Evolutionary conservation across 37 sponge, comb jelly and placozoan genomes (phyloP), one percentile per base, ranked within the genome.

Genomic region (Petrosia ficiformis): DNA sequence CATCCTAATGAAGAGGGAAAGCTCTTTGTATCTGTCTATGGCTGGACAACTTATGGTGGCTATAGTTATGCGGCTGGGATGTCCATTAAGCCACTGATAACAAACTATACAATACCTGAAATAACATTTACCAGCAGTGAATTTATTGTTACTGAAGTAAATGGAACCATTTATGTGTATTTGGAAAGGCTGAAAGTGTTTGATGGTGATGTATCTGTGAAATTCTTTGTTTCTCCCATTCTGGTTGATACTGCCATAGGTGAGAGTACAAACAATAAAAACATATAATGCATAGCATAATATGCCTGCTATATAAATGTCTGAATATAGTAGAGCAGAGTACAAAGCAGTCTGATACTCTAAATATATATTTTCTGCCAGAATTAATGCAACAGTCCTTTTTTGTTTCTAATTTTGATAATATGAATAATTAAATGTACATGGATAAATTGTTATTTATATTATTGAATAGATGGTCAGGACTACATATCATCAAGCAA

Each of bases 11-110:
- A 11, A 43, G 26, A 43, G 8, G 73, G 73, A 44, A 44, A 5
- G 11, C 56, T 72, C 14, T 72, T 44, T 72, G 73, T 72, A 31
- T 44, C 44, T 11, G 73, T 72, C 25, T 72, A 72, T 72, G 73
- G 73, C 4, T 72, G 41, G 54, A 72, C 24, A 8, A n/a, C 73
- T 19, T 44, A 22, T 44, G 48, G 25, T 16, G 48, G 56, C 8
- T 24, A 22, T 31, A 54, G 73, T 5, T 72, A 72, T 72, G 16
- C 73, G 8, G 54, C 14, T 19, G 14, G 54, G 8, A 48, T 48
- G 54, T 19, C 14, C 14, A 8, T 48, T 48, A 48, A 48, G 8
- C 54, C 54, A 19, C n/a, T n/a, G n/a, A 14, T 48, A 8, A 48
- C 54, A 48, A n/a, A n/a, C n/a, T n/a, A n/a, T n/a, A 19, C 54